Conservation (phyloP, 2,113 vertebrate species). For the Pandion haliaetus region DNA sequence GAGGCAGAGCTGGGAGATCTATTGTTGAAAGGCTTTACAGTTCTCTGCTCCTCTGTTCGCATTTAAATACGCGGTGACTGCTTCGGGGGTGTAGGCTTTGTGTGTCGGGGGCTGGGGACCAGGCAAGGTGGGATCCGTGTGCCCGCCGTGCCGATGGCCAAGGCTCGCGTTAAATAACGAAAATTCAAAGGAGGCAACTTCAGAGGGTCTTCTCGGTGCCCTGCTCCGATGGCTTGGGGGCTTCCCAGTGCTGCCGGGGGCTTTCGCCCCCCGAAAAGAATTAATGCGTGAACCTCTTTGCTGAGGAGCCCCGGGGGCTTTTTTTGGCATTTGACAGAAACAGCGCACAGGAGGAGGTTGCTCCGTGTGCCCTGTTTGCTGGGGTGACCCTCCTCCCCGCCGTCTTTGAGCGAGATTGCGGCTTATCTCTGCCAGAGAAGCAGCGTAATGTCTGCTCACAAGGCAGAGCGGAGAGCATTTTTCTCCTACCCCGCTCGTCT, state of each 20-base stretch:
- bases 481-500: background rate
- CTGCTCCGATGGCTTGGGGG: background rate
- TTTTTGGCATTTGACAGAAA: background rate
- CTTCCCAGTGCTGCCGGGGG: too few species aligned
- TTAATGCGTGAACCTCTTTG: too few species aligned
- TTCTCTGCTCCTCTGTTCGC: background rate
- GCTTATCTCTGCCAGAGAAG: background rate
- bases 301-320: background rate
- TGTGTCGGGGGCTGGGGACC: background rate
- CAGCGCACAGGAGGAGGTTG: background rate
- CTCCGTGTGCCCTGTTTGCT: background rate
- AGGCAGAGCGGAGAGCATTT: background rate
- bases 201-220: background rate
- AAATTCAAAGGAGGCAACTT: background rate
- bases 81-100: background rate
- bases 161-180: rapidly evolving
- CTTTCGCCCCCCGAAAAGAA: too few species aligned
- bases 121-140: background rate
- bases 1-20: background rate
- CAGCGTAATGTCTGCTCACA: background rate
- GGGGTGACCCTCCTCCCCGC: background rate
- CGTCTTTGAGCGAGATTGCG: background rate
- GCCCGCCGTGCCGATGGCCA: background rate
- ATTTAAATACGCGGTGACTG: background rate
- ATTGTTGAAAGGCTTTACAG: background rate